Conservation (phyloP, 2,888 invertebrate genomes). For the Allophyes oxyacanthae region DNA sequence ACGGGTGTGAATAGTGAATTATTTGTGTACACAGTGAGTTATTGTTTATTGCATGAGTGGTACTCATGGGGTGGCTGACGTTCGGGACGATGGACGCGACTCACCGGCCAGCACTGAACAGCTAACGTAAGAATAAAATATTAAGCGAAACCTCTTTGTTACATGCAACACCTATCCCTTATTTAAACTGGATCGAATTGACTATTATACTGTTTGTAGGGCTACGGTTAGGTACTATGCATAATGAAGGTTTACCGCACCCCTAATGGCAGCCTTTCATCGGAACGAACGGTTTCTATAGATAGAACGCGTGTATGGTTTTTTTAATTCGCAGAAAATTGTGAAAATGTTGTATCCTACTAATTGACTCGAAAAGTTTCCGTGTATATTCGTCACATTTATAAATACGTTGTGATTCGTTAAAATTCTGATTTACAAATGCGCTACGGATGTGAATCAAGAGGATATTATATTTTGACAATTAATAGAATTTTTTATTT, state of each 20-base stretch:
- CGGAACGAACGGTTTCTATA: conserved; percentile 20
- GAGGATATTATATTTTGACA: not conserved
- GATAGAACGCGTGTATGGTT: conserved; percentile 7
- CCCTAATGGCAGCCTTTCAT: conserved; percentile 47
- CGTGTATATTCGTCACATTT: conserved; percentile 10
- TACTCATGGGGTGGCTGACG: conserved; percentile 77
- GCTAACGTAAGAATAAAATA: conserved; percentile 81
- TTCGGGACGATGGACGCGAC: conserved; percentile 81
- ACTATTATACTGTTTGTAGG: conserved; percentile 12
- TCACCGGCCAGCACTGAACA: conserved; percentile 87
- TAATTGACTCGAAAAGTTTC: conserved; percentile 6
- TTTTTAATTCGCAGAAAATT: conserved; percentile 16
- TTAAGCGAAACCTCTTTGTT: conserved; percentile 10
- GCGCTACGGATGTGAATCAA: conserved; percentile 26
- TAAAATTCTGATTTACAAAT: not conserved
- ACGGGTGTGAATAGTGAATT: conserved; percentile 62
- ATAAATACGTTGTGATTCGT: conserved; percentile 22
- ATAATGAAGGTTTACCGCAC: conserved; percentile 47
- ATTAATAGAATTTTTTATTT: conserved; percentile 1
- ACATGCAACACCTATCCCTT: not conserved
- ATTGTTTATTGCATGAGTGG: conserved; percentile 85
- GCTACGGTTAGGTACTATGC: conserved; percentile 11
- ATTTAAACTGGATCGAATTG: conserved; percentile 8
- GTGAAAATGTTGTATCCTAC: not conserved
- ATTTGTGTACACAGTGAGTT: conserved; percentile 75